A percentile compares a stretch with the other conserved stretches of the same genome.
Conservation (phyloP, 1,140 invertebrate species). For the Vanessa tameamea region DNA sequence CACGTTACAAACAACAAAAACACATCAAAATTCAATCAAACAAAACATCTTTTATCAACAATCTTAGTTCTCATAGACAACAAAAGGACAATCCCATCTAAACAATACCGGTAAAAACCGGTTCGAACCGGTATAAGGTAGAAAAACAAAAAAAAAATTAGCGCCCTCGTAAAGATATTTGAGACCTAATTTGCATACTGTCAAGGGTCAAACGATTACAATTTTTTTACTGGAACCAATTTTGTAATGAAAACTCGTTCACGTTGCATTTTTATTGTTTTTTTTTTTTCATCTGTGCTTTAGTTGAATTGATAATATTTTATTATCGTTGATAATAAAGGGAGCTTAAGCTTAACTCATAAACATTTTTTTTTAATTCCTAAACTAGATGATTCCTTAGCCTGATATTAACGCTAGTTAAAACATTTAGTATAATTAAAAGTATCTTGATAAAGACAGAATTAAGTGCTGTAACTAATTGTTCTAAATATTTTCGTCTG, state of each 20-base stretch:
- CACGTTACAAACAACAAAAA: slow-evolving; percentile 27
- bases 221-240: slow-evolving; percentile 18
- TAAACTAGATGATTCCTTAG: too few species aligned
- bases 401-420: too few species aligned
- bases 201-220: slow-evolving; percentile 23
- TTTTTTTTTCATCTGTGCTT: slow-evolving; percentile 16
- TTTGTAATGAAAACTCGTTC: slow-evolving; percentile 16
- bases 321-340: neutral
- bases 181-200: slow-evolving; percentile 22
- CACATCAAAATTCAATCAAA: slow-evolving; percentile 33
- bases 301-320: slow-evolving; percentile 10
- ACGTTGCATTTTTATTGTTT: slow-evolving; percentile 22
- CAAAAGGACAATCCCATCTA: slow-evolving; percentile 10
- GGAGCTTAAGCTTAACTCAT: neutral
- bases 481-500: too few species aligned
- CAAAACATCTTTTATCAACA: slow-evolving; percentile 42
- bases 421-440: too few species aligned
- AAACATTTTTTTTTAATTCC: too few species aligned
- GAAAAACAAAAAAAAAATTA: slow-evolving; percentile 23
- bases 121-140: slow-evolving; percentile 16
- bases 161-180: slow-evolving; percentile 18
- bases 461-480: too few species aligned
- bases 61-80: slow-evolving; percentile 33
- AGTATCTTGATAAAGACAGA: too few species aligned
- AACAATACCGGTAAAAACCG: slow-evolving; percentile 28